Evolutionary conservation across 2,797 vertebrate species (phyloP), one percentile per base, ranked within the genome.

Genomic region (Arnoldichthys spilopterus): DNA sequence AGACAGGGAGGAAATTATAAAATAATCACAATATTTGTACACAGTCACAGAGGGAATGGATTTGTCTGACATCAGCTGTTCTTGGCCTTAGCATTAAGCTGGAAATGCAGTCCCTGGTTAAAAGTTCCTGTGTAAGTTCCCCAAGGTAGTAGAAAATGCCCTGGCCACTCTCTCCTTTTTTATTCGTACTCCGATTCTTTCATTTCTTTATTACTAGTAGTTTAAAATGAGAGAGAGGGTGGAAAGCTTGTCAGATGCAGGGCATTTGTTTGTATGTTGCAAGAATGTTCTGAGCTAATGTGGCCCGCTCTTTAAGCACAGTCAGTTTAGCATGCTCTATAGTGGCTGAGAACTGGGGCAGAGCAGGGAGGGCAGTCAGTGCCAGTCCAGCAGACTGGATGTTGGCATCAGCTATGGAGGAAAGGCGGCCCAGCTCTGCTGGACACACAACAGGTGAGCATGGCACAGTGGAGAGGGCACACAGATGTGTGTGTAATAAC

Each of bases 281-380:
- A 18, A 82, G 37, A 8, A 95, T 86, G 47, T 93, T 90, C 83
- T 95, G 90, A 82, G 92, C 93, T 71, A 93, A 85, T 0, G 64
- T 77, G 69, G 94, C 82, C 87, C 92, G 94, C 86, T 94, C 94
- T 0, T 90, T 92, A 72, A 85, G 87, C 84, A 98, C 91, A 47
- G 86, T 63, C 68, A 97, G 86, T 72, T 91, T 92, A 1, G 92
- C 92, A 74, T 95, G 94, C 87, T 97, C 95, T 9, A 85, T 76
- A 1, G 93, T 91, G 90, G 91, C 95, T 77, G 92, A 91, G 90
- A 98, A 97, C 85, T 95, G 94, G 7, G 96, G 94, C 64, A 94
- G 85, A 0, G 75, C 87, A 0, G 96, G 95, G 2, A 98, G 93
- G 24, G 81, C 85, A 75, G 82, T 54, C 72, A 96, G 87, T 72